phyloP scores from a whole-genome alignment of 2,888 invertebrate genomes.

The Hirtodrosophila confusa region DNA sequence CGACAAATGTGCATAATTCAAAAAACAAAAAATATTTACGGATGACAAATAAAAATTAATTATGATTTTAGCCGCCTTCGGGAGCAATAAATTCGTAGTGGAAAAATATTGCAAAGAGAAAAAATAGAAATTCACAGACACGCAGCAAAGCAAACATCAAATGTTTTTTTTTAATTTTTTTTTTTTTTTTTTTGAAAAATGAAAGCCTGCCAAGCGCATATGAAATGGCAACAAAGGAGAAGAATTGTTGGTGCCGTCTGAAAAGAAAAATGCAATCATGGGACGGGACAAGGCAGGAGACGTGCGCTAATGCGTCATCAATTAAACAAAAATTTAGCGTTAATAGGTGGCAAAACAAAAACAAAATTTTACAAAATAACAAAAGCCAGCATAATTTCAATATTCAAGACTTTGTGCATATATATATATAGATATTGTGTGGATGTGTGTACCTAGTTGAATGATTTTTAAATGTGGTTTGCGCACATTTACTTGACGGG shows the following conservation, averaged over 20 bases:
- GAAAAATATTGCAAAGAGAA: slow-evolving; percentile 45
- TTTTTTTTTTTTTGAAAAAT: slow-evolving; percentile 32
- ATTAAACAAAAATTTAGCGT: slow-evolving; percentile 76
- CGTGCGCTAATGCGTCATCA: slow-evolving; percentile 67
- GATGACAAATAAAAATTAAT: slow-evolving; percentile 68
- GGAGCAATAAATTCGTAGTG: slow-evolving; percentile 68
- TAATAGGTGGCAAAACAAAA: slow-evolving; percentile 51
- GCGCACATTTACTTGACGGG: slow-evolving; percentile 61
- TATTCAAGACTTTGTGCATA: slow-evolving; percentile 41
- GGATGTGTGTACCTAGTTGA: slow-evolving; percentile 27
- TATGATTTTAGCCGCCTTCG: slow-evolving; percentile 66
- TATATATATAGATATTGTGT: background rate
- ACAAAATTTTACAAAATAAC: slow-evolving; percentile 3
- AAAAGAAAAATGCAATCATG: slow-evolving; percentile 64
- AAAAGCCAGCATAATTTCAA: slow-evolving; percentile 54
- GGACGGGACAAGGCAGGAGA: slow-evolving; percentile 17
- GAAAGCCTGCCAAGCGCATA: slow-evolving; percentile 52
- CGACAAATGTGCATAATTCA: slow-evolving; percentile 64
- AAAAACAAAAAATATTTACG: slow-evolving; percentile 48
- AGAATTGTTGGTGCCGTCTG: slow-evolving; percentile 77
- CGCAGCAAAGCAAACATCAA: slow-evolving; percentile 1
- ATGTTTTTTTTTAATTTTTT: slow-evolving; percentile 23
- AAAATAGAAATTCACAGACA: slow-evolving; percentile 5
- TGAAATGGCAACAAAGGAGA: slow-evolving; percentile 54
- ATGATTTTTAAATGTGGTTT: slow-evolving; percentile 49